Evolutionary conservation across 2,888 invertebrate genomes (phyloP), one percentile per base, ranked within the genome.

Genomic region (Leptinotarsa haldemani): DNA sequence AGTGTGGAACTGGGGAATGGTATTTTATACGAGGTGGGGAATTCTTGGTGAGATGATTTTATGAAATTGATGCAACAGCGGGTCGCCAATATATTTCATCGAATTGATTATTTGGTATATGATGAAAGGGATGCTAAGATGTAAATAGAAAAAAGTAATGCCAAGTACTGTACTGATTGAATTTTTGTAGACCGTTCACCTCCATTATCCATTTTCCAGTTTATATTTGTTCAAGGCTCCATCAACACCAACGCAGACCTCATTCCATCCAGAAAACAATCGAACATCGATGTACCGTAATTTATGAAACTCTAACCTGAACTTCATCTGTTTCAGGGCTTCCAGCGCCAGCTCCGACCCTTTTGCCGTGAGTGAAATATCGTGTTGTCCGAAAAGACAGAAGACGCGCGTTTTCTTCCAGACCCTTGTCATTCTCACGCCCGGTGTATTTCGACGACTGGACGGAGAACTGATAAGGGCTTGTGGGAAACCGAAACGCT

Each of bases 391-490:
- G 52, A 70, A 75, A 74, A 73, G 75, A 75, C 67, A 73, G 70
- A 70, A 70, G 56, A 61, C 52, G 63, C 40, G 80, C 86, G 87
- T 85, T 87, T 87, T 88, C 87, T 87, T 86, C 86, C 88, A 86
- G 87, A 85, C 95, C 96, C 96, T 96, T 97, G 94, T 96, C 96
- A 97, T 95, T 96, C 95, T 93, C 93, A 91, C 92, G 94, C 94
- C 96, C 94, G 94, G 93, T 96, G 92, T 93, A 90, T 89, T 89
- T 87, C 89, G 87, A 92, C 93, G 88, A 96, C 96, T 96, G 96
- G 96, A 97, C 96, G 96, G 96, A 97, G 96, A 96, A 96, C 95
- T 96, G 96, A 96, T 96, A 96, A 96, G 96, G 96, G 96, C 95
- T 92, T 93, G 93, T 93, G 92, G 90, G 90, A 90, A 88, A 89